These are phyloP conservation scores for Cryptops parisi DNA, from an alignment of 2,888 invertebrate species.

Conservation along the genomic window DNA sequence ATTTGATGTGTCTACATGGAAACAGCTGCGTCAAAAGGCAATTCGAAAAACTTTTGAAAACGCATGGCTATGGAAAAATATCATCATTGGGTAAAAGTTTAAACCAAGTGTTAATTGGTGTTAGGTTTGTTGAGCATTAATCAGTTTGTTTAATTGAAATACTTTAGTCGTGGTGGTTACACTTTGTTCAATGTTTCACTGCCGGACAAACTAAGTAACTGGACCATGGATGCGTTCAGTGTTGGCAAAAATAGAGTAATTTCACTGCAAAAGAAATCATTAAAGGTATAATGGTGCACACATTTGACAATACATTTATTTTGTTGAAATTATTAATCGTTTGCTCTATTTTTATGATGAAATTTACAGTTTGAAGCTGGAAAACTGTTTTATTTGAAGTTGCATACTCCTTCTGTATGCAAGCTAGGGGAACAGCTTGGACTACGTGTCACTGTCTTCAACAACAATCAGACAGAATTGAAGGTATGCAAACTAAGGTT, in stretches of 20 bases:
- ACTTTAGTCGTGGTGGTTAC: conserved; percentile 59
- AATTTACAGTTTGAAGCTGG: conserved; percentile 62
- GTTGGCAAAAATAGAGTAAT: conserved; percentile 75
- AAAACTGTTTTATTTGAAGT: conserved; percentile 84
- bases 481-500: conserved; percentile 19
- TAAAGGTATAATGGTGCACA: conserved; percentile 42
- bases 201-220: conserved; percentile 69
- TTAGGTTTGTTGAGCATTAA: not conserved
- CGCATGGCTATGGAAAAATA: conserved; percentile 89
- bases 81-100: conserved; percentile 51
- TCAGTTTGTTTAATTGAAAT: too few species aligned
- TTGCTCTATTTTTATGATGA: not conserved
- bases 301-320: not conserved
- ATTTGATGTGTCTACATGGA: conserved; percentile 49
- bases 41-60: conserved; percentile 84
- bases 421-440: conserved; percentile 89
- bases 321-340: not conserved
- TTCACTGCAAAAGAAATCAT: conserved; percentile 65
- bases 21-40: conserved; percentile 72
- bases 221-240: conserved; percentile 87
- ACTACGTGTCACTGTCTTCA: conserved; percentile 80
- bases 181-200: conserved; percentile 72
- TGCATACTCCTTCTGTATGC: conserved; percentile 72
- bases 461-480: conserved; percentile 71
- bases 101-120: conserved; percentile 3